Percentiles rank a stretch among this genome's conserved stretches.
These are phyloP conservation scores for Eristalis pertinax DNA, from an alignment of 2,888 invertebrate species.

Conservation along the genomic window DNA sequence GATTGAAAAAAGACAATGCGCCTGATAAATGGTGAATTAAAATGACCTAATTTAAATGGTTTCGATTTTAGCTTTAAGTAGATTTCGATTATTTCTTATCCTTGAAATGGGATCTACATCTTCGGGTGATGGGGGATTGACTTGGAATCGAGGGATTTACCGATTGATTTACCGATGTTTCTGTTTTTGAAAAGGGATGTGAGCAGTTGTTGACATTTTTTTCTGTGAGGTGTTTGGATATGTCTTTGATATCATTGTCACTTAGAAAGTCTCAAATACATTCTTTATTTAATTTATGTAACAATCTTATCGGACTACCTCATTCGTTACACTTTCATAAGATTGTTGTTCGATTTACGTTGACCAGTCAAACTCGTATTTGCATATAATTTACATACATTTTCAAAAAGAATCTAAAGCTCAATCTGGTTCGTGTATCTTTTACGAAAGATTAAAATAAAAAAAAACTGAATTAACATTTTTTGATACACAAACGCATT, in stretches of 20 bases:
- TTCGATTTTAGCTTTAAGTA: slow-evolving; percentile 46
- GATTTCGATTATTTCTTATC: background rate
- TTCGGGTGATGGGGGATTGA: background rate
- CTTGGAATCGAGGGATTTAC: slow-evolving; percentile 11
- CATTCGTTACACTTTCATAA: slow-evolving; percentile 19
- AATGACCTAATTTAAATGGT: slow-evolving; percentile 66
- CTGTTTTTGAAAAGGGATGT: background rate
- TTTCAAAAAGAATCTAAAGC: slow-evolving; percentile 3
- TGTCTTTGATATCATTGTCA: background rate
- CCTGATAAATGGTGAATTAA: slow-evolving; percentile 51
- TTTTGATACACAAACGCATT: slow-evolving; percentile 44
- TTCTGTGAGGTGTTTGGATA: background rate
- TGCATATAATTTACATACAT: slow-evolving; percentile 41
- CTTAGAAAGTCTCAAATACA: slow-evolving; percentile 8
- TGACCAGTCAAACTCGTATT: slow-evolving; percentile 40
- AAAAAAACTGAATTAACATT: slow-evolving; percentile 35
- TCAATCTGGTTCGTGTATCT: slow-evolving; percentile 1
- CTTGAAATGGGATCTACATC: background rate
- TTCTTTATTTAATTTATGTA: slow-evolving; percentile 26
- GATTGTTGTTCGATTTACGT: slow-evolving; percentile 21
- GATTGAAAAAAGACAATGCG: slow-evolving; percentile 43
- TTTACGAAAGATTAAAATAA: slow-evolving; percentile 30
- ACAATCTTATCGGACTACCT: slow-evolving; percentile 16
- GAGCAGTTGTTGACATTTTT: background rate
- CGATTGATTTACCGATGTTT: background rate